Evolutionary conservation across 92 coral and sea anemone genomes (phyloP).

Genomic region (Blastomussa wellsi): DNA sequence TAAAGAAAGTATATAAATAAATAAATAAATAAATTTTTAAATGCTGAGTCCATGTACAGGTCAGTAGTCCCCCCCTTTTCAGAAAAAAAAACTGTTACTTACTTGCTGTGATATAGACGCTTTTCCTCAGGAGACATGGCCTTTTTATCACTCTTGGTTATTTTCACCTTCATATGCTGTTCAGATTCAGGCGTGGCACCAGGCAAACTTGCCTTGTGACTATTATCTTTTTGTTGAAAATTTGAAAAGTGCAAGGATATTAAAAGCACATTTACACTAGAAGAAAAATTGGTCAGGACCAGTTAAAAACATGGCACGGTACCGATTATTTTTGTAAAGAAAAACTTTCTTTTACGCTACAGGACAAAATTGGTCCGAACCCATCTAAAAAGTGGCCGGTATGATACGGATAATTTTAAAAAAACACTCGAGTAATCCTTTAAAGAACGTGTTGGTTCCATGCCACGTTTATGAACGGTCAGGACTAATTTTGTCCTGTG

Average conservation of each 20-base stretch:
- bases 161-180: slow-evolving; percentile 26
- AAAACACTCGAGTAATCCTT: too few relatives aligned
- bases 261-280: background rate
- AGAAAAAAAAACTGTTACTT: slow-evolving; percentile 9
- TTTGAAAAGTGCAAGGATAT: background rate
- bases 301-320: too few relatives aligned
- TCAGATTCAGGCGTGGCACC: slow-evolving; percentile 20
- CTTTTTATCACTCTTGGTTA: slow-evolving; percentile 33
- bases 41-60: slow-evolving; percentile 6
- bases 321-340: too few relatives aligned
- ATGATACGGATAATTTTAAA: too few relatives aligned
- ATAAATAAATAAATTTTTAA: background rate
- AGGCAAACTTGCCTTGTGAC: slow-evolving; percentile 27
- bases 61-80: background rate
- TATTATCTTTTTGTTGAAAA: slow-evolving; percentile 26
- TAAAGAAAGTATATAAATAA: slow-evolving; percentile 3
- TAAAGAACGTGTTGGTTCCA: too few relatives aligned
- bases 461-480: too few relatives aligned
- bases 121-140: slow-evolving; percentile 27
- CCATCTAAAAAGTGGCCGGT: too few relatives aligned
- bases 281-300: too few relatives aligned
- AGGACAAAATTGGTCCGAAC: too few relatives aligned
- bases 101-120: slow-evolving; percentile 32
- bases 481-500: too few relatives aligned
- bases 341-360: too few relatives aligned